A percentile compares a stretch with the other conserved stretches of the same genome.
phyloP scores from a whole-genome alignment of 1,140 invertebrate genomes.

The Atta colombica region DNA sequence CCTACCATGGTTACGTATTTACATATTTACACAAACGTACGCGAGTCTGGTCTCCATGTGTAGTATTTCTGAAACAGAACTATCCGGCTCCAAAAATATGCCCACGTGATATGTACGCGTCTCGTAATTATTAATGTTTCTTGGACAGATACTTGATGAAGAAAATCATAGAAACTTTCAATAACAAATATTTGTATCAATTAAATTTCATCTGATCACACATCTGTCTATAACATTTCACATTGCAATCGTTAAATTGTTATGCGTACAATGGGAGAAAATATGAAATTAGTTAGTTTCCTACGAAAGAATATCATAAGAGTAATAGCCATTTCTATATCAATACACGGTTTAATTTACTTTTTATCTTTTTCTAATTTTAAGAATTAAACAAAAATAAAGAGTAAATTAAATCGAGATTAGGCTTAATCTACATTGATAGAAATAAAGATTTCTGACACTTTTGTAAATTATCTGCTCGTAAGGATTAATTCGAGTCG shows the following conservation, averaged over 20 bases:
- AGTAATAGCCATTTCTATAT: neutral
- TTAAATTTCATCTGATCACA: no score
- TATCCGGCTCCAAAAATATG: constrained; percentile 19
- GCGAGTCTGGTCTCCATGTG: neutral
- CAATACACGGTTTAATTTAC: no score
- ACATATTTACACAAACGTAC: constrained; percentile 68
- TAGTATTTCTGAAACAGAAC: neutral
- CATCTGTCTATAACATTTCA: no score
- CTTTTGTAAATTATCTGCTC: neutral
- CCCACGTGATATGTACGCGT: neutral
- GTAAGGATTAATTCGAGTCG: neutral
- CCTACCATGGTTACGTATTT: constrained; percentile 69
- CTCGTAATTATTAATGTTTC: constrained; percentile 29
- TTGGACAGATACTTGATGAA: neutral
- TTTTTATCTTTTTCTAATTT: no score
- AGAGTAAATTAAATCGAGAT: no score
- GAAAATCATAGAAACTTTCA: no score
- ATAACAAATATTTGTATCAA: no score
- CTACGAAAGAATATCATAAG: neutral
- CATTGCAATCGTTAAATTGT: neutral
- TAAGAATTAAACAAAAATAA: no score
- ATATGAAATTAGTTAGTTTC: neutral
- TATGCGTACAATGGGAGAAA: neutral
- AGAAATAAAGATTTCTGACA: neutral
- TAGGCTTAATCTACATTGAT: no score